Conservation (phyloP, 2,797 vertebrate genomes). For the Cetoscarus ocellatus region DNA sequence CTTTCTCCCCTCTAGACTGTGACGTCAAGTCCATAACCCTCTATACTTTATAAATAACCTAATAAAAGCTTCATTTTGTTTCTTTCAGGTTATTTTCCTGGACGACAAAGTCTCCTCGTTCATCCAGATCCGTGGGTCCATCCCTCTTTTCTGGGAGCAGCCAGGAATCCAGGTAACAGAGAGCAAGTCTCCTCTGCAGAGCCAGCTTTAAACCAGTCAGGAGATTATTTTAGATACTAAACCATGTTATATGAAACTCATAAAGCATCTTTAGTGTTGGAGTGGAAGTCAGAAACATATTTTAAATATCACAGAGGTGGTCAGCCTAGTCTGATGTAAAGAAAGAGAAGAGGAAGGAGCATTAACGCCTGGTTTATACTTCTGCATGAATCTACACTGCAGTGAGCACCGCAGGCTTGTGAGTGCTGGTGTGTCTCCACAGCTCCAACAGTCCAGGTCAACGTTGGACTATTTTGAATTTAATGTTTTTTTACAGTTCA, state of each 20-base stretch:
- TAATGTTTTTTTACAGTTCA: no score
- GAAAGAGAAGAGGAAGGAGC: no score
- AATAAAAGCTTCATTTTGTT: slow-evolving; percentile 19
- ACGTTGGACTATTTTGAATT: no score
- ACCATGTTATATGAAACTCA: slow-evolving; percentile 3
- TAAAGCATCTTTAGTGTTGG: background rate
- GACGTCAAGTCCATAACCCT: no score
- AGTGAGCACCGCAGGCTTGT: no score
- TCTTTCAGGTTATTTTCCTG: slow-evolving; percentile 92
- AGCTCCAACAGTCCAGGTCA: no score
- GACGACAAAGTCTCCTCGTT: slow-evolving; percentile 97
- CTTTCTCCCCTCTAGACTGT: no score
- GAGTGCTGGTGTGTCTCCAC: no score
- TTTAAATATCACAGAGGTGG: background rate
- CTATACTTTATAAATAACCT: background rate
- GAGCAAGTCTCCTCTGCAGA: background rate
- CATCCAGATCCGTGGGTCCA: slow-evolving; percentile 97
- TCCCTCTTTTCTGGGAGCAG: slow-evolving; percentile 98
- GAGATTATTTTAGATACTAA: slow-evolving; percentile 19
- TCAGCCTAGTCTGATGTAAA: no score
- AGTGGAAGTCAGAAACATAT: background rate
- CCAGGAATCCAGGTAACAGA: slow-evolving; percentile 94
- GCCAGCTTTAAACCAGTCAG: background rate
- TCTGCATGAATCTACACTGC: no score
- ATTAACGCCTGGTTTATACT: no score